Base-by-base conservation (phyloP, 2,888 invertebrate species). In the Philaethria dido region DNA sequence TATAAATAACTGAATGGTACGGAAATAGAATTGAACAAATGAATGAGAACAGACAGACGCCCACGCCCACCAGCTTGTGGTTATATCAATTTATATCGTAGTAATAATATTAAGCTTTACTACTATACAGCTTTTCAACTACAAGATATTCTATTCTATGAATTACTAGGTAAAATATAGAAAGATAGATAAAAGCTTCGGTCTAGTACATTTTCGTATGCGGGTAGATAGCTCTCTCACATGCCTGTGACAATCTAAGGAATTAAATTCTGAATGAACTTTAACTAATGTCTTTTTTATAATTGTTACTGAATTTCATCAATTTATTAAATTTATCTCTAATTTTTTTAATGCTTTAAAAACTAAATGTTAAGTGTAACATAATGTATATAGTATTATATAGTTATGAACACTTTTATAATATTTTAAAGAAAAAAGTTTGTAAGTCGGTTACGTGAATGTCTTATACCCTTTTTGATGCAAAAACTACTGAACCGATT, bases 81-180 rank as follows among this genome's bases (percentile, higher is more conserved):
- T 52, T 52, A 13, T 33, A 52, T 52, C 29, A 52, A 52, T 52
- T 52, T 52, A 16, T 52, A 33, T 52, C 16, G n/a, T 5, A 29
- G 25, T 50, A 50, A 50, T n/a, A 48, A 48, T 48, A 50, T 25
- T 50, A 52, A 52, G 29, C 33, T 52, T 52, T 52, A 52, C 29
- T 16, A 25, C 25, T 6, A 29, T 29, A 33, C 4, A 52, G 29
- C 2, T 29, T 52, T 52, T 29, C 29, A 33, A 29, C 29, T 33
- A 29, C n/a, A n/a, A n/a, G n/a, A n/a, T n/a, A 25, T 3, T 0
- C 16, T 29, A 52, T 33, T 52, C 52, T 13, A 33, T 52, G 13
- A 33, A 29, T 4, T 52, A 8, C 44, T 44, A 16, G 5, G 8
- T 16, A 44, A 16, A 14, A 2, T 16, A 16, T 44, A 14, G 8